Base-by-base conservation (phyloP, 2,888 invertebrate species). In the Podabrus alpinus region DNA sequence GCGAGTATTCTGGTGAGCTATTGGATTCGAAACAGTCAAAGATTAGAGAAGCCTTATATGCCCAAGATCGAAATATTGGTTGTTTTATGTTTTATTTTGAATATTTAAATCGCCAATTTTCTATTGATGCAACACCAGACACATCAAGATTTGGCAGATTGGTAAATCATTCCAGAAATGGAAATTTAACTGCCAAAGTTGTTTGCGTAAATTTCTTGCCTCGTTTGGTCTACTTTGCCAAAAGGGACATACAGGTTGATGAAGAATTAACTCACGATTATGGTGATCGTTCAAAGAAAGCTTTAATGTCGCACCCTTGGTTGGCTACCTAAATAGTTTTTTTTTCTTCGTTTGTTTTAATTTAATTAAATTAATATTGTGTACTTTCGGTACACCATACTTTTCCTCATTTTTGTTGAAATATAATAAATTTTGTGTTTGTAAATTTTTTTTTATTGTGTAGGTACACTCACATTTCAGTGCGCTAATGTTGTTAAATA, bases 41-140 rank as follows among this genome's bases (percentile, higher is more conserved):
- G 78, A 89, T 92, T 73, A 89, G 97, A 9, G 99, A 99, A 85
- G 87, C 89, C 71, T 88, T 91, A 74, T 99, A 99, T 87, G 93
- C 96, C 0, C 91, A 92, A 86, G 95, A 97, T 87, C 92, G 94
- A 80, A 93, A 91, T 81, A 93, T 95, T 29, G 99, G 99, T 75
- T 99, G 99, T 88, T 99, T 99, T 84, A 99, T 99, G 99, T 99
- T 98, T 90, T 99, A 98, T 89, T 99, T 99, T 88, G 93, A 93
- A 82, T 94, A 95, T 86, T 94, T 94, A 83, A 94, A 94, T 86
- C 94, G 94, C 87, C 94, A 95, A 88, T 97, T 96, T 90, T 98
- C 98, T 88, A 94, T 99, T 84, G 99, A 99, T 89, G 99, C 99
- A 19, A 99, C 99, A 5, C 91, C 93, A 45, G 99, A 99, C 87